Evolutionary conservation across 2,797 vertebrate genomes (phyloP), one percentile per base, ranked within the genome.

Genomic region (Masticophis lateralis): DNA sequence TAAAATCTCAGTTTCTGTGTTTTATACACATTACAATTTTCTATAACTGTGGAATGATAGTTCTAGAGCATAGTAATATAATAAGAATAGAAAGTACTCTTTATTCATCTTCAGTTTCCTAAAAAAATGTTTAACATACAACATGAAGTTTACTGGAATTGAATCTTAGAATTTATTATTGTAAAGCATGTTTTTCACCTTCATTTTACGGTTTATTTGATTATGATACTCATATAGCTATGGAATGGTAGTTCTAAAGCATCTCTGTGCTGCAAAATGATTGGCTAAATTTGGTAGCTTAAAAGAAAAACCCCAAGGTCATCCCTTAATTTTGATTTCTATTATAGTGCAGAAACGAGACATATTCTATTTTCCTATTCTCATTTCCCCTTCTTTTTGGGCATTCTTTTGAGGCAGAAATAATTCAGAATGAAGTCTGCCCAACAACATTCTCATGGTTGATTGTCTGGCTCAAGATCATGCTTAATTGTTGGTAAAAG

Each of bases 391-490:
- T n/a, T n/a, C 47, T 57, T 90, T 69, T 1, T 37, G 91, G 90
- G 87, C 1, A 2, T 32, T 89, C 22, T 83, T 93, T 32, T 60
- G 94, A 57, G 56, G 28, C 87, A 90, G 1, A 87, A 94, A 22
- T 79, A 94, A 37, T 37, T 74, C 5, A 16, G n/a, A 55, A 32
- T n/a, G 83, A 87, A 92, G 87, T 79, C 12, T 79, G 83, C 53
- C 69, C 79, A 20, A 13, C 43, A 51, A 90, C 90, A 53, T 43
- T 86, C 12, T 43, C 43, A 92, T 60, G 93, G 74, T 9, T 89
- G 86, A 61, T 55, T 22, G 0, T 0, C 92, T 60, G 28, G 47
- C 74, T 0, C 14, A 63, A 37, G 22, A 83, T 0, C 4, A 18
- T n/a, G n/a, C 79, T 87, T 0, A 10, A 87, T 60, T 83, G 69